Evolutionary conservation across 1,140 invertebrate species (phyloP).

Genomic region (Magallana angulata): DNA sequence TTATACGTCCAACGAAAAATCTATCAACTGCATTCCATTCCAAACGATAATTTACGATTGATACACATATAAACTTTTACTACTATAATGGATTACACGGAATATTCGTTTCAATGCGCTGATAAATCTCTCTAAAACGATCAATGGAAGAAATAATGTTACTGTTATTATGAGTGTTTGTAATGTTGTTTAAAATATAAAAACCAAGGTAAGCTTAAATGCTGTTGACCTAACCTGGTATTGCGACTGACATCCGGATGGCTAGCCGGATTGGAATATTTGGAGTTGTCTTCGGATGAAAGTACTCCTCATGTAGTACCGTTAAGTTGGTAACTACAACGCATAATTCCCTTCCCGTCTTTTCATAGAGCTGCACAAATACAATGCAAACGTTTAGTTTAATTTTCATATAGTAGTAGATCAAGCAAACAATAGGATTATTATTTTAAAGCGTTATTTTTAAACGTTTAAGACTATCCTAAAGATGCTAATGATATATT

Average conservation of each 20-base stretch:
- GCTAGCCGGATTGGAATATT: constrained; percentile 74
- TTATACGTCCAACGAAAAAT: too few species aligned
- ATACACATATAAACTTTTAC: too few species aligned
- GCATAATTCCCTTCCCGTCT: constrained; percentile 73
- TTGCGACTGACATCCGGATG: constrained; percentile 77
- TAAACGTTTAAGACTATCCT: too few species aligned
- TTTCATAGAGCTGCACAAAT: constrained; percentile 68
- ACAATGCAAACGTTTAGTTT: neutral
- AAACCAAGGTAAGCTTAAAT: neutral
- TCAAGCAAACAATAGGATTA: too few species aligned
- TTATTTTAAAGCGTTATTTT: too few species aligned
- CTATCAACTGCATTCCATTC: too few species aligned
- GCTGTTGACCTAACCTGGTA: constrained; percentile 69
- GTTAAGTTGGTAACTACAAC: constrained; percentile 77
- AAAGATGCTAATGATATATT: too few species aligned
- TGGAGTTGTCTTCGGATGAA: constrained; percentile 74
- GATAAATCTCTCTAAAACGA: neutral
- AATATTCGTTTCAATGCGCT: neutral
- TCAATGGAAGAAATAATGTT: too few species aligned
- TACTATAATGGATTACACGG: neutral
- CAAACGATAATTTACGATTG: too few species aligned
- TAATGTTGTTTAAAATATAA: neutral
- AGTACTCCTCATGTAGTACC: constrained; percentile 68
- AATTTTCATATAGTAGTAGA: too few species aligned
- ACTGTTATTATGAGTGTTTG: neutral